Evolutionary conservation across 2,888 invertebrate genomes (phyloP), one percentile per base, ranked within the genome.

Genomic region (Agrotis clavis): DNA sequence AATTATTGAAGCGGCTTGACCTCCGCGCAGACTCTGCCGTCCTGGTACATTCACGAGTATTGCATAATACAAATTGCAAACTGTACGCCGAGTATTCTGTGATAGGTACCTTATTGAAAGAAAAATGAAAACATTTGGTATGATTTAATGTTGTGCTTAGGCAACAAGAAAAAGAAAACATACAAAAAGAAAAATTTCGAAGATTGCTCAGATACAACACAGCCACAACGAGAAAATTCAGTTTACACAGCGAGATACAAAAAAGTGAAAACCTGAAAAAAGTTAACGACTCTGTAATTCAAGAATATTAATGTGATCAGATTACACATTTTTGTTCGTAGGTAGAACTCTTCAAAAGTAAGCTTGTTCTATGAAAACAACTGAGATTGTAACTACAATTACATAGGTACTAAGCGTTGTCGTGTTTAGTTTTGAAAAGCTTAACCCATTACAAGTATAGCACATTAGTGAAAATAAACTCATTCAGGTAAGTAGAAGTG

Each of bases 1-100:
- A 93, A 93, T 93, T 90, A 93, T 93, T 92, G 90, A 93, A 88
- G 82, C 81, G 84, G 56, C 73, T 79, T 86, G 84, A 89, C 88
- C 90, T 91, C 88, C 79, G 83, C 81, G 76, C 84, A 74, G 80
- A 68, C 74, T 85, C 86, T 91, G 83, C 81, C 79, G 86, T 88
- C 92, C 90, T 91, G 88, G 91, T 92, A 91, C 79, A 81, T 85
- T 83, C 84, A 82, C 82, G 77, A 82, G 81, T 81, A 69, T 86
- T 91, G 88, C 89, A 89, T 91, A 90, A 90, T 90, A 87, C 86
- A 90, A 87, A 82, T 85, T 84, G 78, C 82, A 79, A 80, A 80
- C 77, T 84, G 79, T 76, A 74, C 77, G 70, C 81, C 71, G 60
- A 63, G 71, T 81, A 63, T 50, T 47, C 18, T 68, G 69, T 68